Evolutionary conservation across 2,113 vertebrate genomes (phyloP), one percentile per base, ranked within the genome.

Genomic region (Paradoxurus hermaphroditus): DNA sequence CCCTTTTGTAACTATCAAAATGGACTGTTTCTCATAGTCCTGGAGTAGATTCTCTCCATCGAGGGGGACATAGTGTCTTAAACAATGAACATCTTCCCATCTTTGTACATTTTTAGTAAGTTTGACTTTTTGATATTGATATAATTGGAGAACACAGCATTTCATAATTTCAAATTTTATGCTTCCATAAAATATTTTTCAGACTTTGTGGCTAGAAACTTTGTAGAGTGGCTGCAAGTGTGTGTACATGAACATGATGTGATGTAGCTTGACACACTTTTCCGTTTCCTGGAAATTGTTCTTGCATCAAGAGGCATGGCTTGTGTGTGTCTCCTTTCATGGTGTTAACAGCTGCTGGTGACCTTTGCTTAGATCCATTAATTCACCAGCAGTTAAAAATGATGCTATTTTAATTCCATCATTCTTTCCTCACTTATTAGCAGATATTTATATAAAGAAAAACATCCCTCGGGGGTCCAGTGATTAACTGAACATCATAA

Each of bases 401-500:
- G 10, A 12, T 44, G 10, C 4, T 79, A 36, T 78, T 94, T 87
- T 68, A 86, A 86, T 93, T 59, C 7, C 7, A 29, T 49, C 18
- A 36, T 67, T 79, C n/a, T 46, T 90, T 81, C n/a, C 29, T 95
- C 9, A 39, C 5, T 75, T 75, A 36, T 44, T 23, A 82, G 18
- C 39, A 77, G 29, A 44, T 51, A 75, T 15, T 75, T 79, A 44
- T 73, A 31, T 79, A 67, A 97, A 34, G 27, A 53, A 68, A 75
- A 65, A 25, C 8, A 78, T 77, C 73, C 41, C 41, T 77, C 41
- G 1, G 27, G 39, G 13, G 1, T 53, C 44, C 31, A 51, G 13
- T 29, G 83, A 86, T 56, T 39, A 73, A 82, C 12, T 49, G 90
- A 92, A 53, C n/a, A 41, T 44, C 49, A 29, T 75, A 25, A 86